Conservation (phyloP, 2,113 vertebrate species). For the Oncorhynchus masou region DNA sequence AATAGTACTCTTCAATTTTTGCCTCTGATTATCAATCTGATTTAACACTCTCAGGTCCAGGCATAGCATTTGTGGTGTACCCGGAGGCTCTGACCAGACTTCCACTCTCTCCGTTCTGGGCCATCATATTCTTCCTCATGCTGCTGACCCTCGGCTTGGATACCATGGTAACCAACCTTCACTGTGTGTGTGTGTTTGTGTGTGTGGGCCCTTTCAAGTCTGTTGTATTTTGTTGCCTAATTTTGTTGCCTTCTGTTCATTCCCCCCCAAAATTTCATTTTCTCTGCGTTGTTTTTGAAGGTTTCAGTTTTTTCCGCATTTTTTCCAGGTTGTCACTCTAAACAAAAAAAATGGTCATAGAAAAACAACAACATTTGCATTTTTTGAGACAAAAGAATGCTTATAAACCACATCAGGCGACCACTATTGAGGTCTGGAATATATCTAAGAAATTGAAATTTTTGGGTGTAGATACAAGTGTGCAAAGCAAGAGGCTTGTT, state of each 20-base stretch:
- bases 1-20: background rate
- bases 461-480: background rate
- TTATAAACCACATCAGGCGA: too few species aligned
- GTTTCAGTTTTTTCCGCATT: too few species aligned
- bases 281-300: too few species aligned
- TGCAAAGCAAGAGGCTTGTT: background rate
- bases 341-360: too few species aligned
- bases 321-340: too few species aligned
- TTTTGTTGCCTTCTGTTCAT: too few species aligned
- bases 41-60: conserved; percentile 78
- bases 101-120: conserved; percentile 96
- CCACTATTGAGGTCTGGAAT: background rate
- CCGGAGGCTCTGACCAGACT: conserved; percentile 96
- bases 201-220: background rate
- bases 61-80: conserved; percentile 97
- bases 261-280: too few species aligned
- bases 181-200: background rate
- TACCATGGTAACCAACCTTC: conserved; percentile 87
- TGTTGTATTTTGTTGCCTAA: too few species aligned
- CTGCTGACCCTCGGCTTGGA: conserved; percentile 95
- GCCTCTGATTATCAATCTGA: background rate
- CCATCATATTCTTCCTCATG: conserved; percentile 99
- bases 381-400: too few species aligned
- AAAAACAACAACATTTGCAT: too few species aligned
- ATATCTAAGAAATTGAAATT: background rate